Conservation (phyloP, 1,140 invertebrate genomes). For the Caenorhabditis remanei region DNA sequence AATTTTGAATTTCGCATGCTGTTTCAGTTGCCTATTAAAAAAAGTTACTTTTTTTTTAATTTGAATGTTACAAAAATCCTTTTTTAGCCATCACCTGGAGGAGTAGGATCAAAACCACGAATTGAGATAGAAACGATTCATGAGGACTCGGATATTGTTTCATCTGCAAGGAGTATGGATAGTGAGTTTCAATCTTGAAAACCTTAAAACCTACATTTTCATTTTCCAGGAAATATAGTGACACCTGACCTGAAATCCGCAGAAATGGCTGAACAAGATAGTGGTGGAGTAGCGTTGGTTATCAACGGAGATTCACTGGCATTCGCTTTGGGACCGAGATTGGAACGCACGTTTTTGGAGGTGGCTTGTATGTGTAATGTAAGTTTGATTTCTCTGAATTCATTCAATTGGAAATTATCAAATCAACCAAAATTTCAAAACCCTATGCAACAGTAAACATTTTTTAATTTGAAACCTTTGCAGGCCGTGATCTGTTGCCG, state of each 20-base stretch:
- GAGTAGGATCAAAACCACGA: conserved; percentile 33
- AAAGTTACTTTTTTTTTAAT: too few species aligned
- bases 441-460: conserved; percentile 71
- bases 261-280: conserved; percentile 49
- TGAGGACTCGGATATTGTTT: conserved; percentile 17
- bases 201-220: not conserved
- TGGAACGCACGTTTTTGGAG: conserved; percentile 87
- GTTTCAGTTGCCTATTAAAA: not conserved
- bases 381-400: conserved; percentile 78
- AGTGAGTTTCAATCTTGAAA: not conserved
- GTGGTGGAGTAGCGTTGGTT: conserved; percentile 89
- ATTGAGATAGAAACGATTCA: conserved; percentile 59
- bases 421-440: too few species aligned
- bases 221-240: conserved; percentile 29
- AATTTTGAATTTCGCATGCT: not conserved
- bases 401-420: too few species aligned
- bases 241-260: conserved; percentile 32
- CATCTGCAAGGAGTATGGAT: conserved; percentile 65
- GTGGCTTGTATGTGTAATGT: conserved; percentile 81
- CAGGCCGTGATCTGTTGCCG: conserved; percentile 93
- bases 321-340: conserved; percentile 89
- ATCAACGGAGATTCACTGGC: conserved; percentile 96
- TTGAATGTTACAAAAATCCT: too few species aligned
- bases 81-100: conserved; percentile 58
- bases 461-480: conserved; percentile 69